A percentile compares a stretch with the other conserved stretches of the same genome.
Conservation (phyloP, 2,797 vertebrate species). For the Lepus townsendii region DNA sequence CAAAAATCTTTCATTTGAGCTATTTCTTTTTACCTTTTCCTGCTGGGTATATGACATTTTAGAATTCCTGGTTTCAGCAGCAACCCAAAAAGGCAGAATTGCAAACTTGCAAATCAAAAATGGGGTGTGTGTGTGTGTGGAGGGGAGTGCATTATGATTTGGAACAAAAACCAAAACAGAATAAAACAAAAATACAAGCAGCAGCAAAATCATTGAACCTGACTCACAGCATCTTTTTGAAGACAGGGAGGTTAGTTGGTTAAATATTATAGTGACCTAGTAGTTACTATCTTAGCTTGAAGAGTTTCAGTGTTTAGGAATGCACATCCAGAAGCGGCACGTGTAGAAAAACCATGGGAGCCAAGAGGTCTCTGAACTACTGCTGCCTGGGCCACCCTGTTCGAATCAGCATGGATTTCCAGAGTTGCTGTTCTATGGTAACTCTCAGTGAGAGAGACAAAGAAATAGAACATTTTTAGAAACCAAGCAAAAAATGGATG, state of each 20-base stretch:
- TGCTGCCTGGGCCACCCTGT: conserved; percentile 72
- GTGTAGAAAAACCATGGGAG: conserved; percentile 63
- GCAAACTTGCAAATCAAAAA: conserved; percentile 79
- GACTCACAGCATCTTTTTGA: conserved; percentile 71
- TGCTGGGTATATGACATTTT: conserved; percentile 54
- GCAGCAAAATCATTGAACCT: conserved; percentile 76
- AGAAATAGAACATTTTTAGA: conserved; percentile 83
- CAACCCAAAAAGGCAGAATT: conserved; percentile 80
- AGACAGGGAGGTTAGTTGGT: conserved; percentile 84
- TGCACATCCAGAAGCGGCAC: conserved; percentile 77
- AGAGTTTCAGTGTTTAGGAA: conserved; percentile 11
- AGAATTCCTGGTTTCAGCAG: conserved; percentile 79
- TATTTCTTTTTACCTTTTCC: conserved; percentile 73
- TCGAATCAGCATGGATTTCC: conserved; percentile 63
- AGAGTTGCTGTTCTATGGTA: conserved; percentile 76
- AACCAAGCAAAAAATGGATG: conserved; percentile 80
- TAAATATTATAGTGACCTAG: conserved; percentile 66
- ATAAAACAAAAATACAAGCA: conserved; percentile 80
- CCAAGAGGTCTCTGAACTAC: conserved; percentile 32
- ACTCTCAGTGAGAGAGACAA: conserved; percentile 84
- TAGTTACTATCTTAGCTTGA: background rate
- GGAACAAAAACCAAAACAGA: conserved; percentile 80
- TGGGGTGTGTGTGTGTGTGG: background rate
- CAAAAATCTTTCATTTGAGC: conserved; percentile 71
- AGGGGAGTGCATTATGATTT: conserved; percentile 76